Percentiles rank a stretch among this genome's conserved stretches.
These are phyloP conservation scores for Aelia acuminata DNA, from an alignment of 2,888 invertebrate species.

Conservation along the genomic window DNA sequence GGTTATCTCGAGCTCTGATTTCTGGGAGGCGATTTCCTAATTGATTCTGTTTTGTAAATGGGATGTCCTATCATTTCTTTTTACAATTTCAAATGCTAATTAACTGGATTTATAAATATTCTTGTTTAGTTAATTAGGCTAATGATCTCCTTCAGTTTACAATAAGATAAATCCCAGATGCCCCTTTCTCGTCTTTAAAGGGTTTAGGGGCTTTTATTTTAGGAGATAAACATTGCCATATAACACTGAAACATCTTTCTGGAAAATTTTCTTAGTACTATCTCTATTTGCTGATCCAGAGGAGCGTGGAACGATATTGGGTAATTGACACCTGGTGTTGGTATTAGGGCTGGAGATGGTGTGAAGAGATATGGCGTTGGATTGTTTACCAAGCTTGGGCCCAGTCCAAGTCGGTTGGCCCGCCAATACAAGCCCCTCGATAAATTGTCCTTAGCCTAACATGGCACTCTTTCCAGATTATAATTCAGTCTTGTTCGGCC, in stretches of 20 bases:
- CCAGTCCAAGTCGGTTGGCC: conserved; percentile 14
- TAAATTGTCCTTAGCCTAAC: conserved; percentile 7
- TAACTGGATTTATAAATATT: no score
- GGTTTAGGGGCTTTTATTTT: background rate
- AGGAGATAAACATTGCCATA: background rate
- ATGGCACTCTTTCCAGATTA: background rate
- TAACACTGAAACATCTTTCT: background rate
- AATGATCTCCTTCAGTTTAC: no score
- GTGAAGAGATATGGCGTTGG: background rate
- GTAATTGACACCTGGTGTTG: background rate
- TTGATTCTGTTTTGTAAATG: no score
- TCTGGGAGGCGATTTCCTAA: no score
- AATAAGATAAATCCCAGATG: no score
- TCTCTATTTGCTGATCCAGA: no score
- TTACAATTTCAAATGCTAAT: no score
- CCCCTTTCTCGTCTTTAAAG: background rate
- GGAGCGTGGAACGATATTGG: background rate
- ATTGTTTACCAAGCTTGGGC: conserved; percentile 15
- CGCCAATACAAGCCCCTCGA: background rate
- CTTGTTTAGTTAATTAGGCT: no score
- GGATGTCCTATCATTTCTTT: no score
- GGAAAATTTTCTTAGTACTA: background rate
- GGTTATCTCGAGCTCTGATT: no score
- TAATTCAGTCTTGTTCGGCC: background rate
- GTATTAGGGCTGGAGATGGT: background rate